phyloP scores from a whole-genome alignment of 2,113 vertebrate species.

The Neotragus moschatus region DNA sequence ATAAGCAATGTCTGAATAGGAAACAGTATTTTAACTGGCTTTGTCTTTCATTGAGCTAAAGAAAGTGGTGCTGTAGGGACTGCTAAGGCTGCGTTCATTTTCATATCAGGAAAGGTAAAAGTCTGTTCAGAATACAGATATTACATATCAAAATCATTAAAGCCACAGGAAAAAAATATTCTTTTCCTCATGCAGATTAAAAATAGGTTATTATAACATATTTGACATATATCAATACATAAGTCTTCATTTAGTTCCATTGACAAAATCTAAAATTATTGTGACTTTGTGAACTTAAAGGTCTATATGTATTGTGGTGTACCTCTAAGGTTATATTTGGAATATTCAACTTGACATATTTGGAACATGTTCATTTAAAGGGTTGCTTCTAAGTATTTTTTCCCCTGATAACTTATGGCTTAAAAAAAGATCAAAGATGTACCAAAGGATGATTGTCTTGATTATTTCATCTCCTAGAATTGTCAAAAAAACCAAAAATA shows the following conservation, averaged over 20 bases:
- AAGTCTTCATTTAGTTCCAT: background rate
- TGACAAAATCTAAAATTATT: background rate
- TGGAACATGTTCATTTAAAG: background rate
- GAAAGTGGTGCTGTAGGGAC: background rate
- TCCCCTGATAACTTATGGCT: background rate
- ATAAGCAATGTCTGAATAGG: background rate
- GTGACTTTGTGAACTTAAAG: background rate
- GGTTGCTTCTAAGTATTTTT: background rate
- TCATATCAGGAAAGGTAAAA: background rate
- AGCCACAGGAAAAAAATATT: background rate
- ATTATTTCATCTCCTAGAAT: background rate
- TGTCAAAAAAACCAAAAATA: background rate
- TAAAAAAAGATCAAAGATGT: background rate
- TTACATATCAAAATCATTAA: background rate
- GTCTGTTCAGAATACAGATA: background rate
- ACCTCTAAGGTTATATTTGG: background rate
- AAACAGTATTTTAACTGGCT: background rate
- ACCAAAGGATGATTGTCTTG: background rate
- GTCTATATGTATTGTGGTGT: background rate
- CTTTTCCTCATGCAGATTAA: background rate
- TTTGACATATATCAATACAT: background rate
- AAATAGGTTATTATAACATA: background rate
- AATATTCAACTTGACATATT: background rate
- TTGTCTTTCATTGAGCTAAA: background rate
- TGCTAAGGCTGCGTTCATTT: no score